Evolutionary conservation across 2,888 invertebrate genomes (phyloP), one percentile per base, ranked within the genome.

Genomic region (Ligdia adustata): DNA sequence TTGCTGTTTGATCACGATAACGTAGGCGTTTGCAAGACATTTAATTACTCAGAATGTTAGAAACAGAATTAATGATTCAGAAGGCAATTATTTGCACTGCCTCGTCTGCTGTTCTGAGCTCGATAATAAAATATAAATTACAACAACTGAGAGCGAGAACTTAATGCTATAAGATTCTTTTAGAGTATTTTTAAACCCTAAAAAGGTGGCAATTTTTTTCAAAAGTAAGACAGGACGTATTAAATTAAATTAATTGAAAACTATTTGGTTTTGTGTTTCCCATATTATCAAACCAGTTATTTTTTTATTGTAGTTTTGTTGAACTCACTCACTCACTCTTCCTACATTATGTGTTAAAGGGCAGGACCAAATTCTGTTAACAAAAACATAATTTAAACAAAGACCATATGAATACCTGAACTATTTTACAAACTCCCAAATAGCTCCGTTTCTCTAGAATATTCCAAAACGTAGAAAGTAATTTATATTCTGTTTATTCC

Each of bases 401-500:
- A 16, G 5, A 32, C 18, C 5, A 1, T 3, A 16, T 18, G 11
- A 5, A 15, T 31, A 9, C 32, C 7, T 22, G 6, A 32, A 11
- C 11, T 0, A 29, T 9, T 20, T 24, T n/a, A 15, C 12, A 4
- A 44, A 3, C 15, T 31, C 16, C 13, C 29, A 24, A 18, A 31
- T 15, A 12, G 6, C 9, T 16, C 22, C 12, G 9, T 24, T 37
- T n/a, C n/a, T 37, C 27, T 3, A 34, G 34, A 29, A 37, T 24
- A 28, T 29, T 35, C 22, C 6, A 15, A 13, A 16, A 35, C 6
- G 22, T 24, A 26, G n/a, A 13, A 7, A 9, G 26, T 32, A 18
- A 33, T 27, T 45, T 33, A 37, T 37, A 42, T 37, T 48, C 31
- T 7, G 29, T 42, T 41, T 26, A 24, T 13, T 9, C 24, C 3